phyloP scores from a whole-genome alignment of 2,888 invertebrate species.

The Apocheima hispidaria region DNA sequence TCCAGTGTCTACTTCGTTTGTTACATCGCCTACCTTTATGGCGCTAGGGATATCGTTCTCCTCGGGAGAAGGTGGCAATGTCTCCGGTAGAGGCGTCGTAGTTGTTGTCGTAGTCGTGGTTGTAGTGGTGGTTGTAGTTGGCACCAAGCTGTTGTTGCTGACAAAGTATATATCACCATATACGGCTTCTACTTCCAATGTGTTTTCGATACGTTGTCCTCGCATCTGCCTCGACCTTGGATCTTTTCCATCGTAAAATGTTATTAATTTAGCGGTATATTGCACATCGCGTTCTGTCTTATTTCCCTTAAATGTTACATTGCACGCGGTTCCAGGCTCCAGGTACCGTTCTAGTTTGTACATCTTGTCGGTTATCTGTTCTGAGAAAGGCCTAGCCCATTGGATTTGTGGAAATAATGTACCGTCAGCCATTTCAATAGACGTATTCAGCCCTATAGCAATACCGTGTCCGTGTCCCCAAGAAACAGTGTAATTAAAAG shows the following conservation, averaged over 20 bases:
- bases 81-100: conserved; percentile 82
- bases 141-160: conserved; percentile 91
- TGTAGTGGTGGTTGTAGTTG: conserved; percentile 90
- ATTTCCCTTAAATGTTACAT: conserved; percentile 92
- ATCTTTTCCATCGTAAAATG: conserved; percentile 88
- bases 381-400: conserved; percentile 89
- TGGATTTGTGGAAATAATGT: conserved; percentile 86
- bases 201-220: conserved; percentile 88
- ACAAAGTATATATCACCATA: conserved; percentile 92
- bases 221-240: conserved; percentile 86
- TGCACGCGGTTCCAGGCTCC: conserved; percentile 92
- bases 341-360: conserved; percentile 88
- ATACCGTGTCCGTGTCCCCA: conserved; percentile 93
- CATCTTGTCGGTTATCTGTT: conserved; percentile 82
- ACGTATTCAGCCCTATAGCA: conserved; percentile 89
- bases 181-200: conserved; percentile 89
- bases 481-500: conserved; percentile 89
- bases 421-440: conserved; percentile 87
- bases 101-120: conserved; percentile 88
- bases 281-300: conserved; percentile 91
- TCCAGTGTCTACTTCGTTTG: conserved; percentile 63
- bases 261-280: conserved; percentile 90
- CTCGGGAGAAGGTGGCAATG: conserved; percentile 80
- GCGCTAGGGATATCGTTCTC: conserved; percentile 73
- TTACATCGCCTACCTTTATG: conserved; percentile 61